Conservation (phyloP, 2,113 vertebrate species). For the Tetraodon nigroviridis region DNA sequence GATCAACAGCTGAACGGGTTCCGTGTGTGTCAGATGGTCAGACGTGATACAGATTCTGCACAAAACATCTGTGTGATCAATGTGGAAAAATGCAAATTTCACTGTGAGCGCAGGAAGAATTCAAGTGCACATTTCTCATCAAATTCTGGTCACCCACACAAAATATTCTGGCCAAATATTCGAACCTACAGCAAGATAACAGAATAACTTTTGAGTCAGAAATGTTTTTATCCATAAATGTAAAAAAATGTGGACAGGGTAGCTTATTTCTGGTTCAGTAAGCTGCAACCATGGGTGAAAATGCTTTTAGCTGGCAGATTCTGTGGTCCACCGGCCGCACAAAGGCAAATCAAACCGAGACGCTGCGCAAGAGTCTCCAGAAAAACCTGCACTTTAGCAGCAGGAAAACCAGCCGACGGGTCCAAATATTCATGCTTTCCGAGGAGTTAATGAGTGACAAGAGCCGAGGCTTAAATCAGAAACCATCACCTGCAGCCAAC, state of each 20-base stretch:
- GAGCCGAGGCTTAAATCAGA: conserved; percentile 4
- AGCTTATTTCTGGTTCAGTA: neutral
- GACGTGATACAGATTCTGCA: conserved; percentile 12
- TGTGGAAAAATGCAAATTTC: conserved; percentile 8
- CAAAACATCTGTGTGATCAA: conserved; percentile 21
- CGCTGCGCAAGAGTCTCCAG: neutral
- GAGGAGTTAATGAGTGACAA: conserved; percentile 55
- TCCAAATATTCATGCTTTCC: conserved; percentile 30
- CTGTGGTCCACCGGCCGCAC: conserved; percentile 34
- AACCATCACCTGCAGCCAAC: conserved; percentile 50
- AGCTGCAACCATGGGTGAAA: neutral
- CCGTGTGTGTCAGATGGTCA: conserved; percentile 39
- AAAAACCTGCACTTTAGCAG: conserved; percentile 32
- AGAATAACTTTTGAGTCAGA: too few species aligned
- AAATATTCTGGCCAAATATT: neutral
- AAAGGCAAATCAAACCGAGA: conserved; percentile 45
- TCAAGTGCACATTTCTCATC: neutral
- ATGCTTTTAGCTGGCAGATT: conserved; percentile 29
- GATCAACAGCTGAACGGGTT: conserved; percentile 48
- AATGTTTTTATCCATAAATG: neutral
- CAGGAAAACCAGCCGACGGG: conserved; percentile 10
- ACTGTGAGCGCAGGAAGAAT: neutral
- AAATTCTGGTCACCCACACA: neutral
- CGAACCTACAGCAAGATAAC: too few species aligned
- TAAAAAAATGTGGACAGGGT: neutral